Conservation (phyloP, 2,797 vertebrate species). For the Nannoperca obscura region DNA sequence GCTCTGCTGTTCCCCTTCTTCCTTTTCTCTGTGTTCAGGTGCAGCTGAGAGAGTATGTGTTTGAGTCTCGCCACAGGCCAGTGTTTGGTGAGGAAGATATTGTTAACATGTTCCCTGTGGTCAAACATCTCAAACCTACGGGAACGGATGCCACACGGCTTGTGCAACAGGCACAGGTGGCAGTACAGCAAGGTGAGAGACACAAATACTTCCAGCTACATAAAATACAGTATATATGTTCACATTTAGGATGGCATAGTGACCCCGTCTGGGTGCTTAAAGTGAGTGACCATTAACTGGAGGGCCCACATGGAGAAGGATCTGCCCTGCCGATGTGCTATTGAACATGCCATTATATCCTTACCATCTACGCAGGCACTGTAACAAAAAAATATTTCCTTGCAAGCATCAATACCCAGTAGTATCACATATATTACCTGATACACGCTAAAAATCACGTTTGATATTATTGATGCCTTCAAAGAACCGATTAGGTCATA, state of each 20-base stretch:
- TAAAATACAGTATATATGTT: not conserved
- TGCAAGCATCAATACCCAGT: not conserved
- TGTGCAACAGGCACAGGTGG: slow-evolving; percentile 91
- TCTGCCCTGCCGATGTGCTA: not conserved
- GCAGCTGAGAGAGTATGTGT: slow-evolving; percentile 93
- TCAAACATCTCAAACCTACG: slow-evolving; percentile 92
- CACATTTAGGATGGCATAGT: not conserved
- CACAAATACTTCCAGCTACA: not conserved
- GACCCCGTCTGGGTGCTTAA: not conserved
- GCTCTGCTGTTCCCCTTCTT: not conserved
- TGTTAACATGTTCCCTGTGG: slow-evolving; percentile 96
- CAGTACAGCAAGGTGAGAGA: slow-evolving; percentile 91
- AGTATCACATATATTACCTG: not conserved
- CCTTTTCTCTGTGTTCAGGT: slow-evolving; percentile 80
- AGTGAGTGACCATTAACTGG: not conserved
- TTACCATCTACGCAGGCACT: not conserved
- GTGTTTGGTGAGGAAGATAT: slow-evolving; percentile 94
- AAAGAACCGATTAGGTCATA: not conserved
- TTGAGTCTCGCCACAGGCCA: slow-evolving; percentile 91
- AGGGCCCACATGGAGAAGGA: not conserved
- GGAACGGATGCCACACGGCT: slow-evolving; percentile 91
- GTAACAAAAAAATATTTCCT: not conserved
- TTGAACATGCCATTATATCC: not conserved
- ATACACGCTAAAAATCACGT: not conserved
- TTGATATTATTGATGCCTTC: not conserved